Base-by-base conservation (phyloP, 2,888 invertebrate species). In the Cremastobaeus sp. region DNA sequence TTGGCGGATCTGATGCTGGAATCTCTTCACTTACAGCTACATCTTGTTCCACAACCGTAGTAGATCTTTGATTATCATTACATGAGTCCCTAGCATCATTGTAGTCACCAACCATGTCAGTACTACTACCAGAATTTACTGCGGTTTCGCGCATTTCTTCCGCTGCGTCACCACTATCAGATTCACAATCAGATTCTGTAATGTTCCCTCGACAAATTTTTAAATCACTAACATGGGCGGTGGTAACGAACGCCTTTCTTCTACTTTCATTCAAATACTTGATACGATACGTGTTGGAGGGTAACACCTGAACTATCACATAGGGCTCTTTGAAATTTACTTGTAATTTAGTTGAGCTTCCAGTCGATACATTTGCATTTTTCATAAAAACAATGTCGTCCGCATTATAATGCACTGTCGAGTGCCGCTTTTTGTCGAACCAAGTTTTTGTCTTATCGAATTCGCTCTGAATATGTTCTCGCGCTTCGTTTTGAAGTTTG, bases 191-290 rank as follows among this genome's bases (percentile, higher is more conserved):
- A 6, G 25, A 25, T 8, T 35, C 35, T 12, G 14, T 2, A 17
- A 25, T 2, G 30, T 39, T 39, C 1, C 25, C 25, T 3, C 12
- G 8, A 25, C 54, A 39, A 54, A 54, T 14, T 17, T 54, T 54
- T 11, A 54, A 14, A 12, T 54, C 39, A 25, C 21, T 28, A 25
- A 35, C 35, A 21, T 52, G 52, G 17, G 37, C 52, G 1, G 52
- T 52, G 2, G 48, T 48, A 8, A 1, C n/a, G 9, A 50, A 50
- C 1, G 3, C 18, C 8, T 35, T 35, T 11, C 35, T 2, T 12
- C 12, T 12, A 1, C 1, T 18, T 20, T 52, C 52, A n/a, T 52
- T 52, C 11, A 37, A 14, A n/a, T 52, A 52, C 28, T 52, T 25
- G 2, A 37, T 5, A 3, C 34, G n/a, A 34, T 34, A 34, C 25